Evolutionary conservation across 2,113 vertebrate species (phyloP), one percentile per base, ranked within the genome.

Genomic region (Shinisaurus crocodilurus): DNA sequence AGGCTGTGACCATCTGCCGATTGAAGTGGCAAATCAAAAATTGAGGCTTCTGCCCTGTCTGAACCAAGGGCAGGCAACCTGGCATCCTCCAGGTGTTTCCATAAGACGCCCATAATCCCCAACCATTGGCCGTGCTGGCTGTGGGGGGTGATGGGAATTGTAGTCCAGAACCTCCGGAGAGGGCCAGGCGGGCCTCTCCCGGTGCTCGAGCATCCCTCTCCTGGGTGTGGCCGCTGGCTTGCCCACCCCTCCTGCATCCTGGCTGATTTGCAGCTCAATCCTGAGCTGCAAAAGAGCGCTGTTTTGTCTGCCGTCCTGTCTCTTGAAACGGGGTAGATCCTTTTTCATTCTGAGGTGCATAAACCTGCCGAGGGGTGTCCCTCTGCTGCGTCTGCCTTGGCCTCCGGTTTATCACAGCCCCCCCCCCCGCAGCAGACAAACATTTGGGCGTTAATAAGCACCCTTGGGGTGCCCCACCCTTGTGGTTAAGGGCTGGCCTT

Each of bases 351-450:
- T 23, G 37, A 65, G 57, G 60, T 5, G n/a, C 20, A 2, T 25
- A 63, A 25, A 60, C 34, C 69, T 2, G 1, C 75, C 0, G 0
- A 34, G n/a, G 40, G 54, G 15, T 72, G 43, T 37, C 43, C 45
- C 60, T 43, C 0, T 18, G 43, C 0, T 0, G 1, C 29, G 3
- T 48, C 50, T 77, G 40, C 20, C 74, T 76, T 60, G 45, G 40
- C 3, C 27, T 40, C 23, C 70, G 43, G 82, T 65, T 60, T 65
- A 27, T 65, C 25, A 5, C 27, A 6, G 60, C 18, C 18, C 3
- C 3, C 3, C 27, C n/a, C 40, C 48, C 87, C 7, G 16, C 7
- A 6, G n/a, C 29, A 45, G 25, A 25, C 29, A 34, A 72, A 60
- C 48, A 43, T 2, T 3, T 13, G 50, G n/a, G 67, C 16, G 43